These are phyloP conservation scores for Rhamnusium bicolor DNA, from an alignment of 2,888 invertebrate genomes.

Conservation along the genomic window DNA sequence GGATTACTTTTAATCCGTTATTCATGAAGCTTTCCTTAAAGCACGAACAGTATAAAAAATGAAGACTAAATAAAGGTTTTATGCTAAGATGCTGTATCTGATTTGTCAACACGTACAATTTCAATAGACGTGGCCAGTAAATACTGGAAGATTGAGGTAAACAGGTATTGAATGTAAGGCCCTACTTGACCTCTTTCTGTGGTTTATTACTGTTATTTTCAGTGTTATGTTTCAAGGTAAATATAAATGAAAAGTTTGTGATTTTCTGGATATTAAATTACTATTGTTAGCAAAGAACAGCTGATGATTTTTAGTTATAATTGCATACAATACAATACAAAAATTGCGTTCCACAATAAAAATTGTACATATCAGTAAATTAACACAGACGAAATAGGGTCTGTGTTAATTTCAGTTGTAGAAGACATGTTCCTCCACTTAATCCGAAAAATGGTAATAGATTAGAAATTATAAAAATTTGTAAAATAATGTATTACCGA, in stretches of 20 bases:
- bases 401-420: no score
- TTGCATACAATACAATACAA: no score
- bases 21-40: slow-evolving; percentile 35
- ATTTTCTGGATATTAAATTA: not conserved
- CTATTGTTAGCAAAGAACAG: no score
- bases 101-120: slow-evolving; percentile 43
- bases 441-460: no score
- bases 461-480: no score
- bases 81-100: slow-evolving; percentile 40
- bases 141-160: slow-evolving; percentile 3
- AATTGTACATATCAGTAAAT: no score
- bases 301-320: no score
- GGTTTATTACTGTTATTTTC: not conserved
- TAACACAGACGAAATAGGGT: no score
- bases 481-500: no score
- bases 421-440: no score
- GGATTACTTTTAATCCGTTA: slow-evolving; percentile 42
- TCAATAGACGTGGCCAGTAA: slow-evolving; percentile 1
- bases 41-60: slow-evolving; percentile 36
- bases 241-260: no score
- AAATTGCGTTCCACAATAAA: no score
- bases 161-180: not conserved
- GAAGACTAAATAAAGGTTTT: slow-evolving; percentile 37
- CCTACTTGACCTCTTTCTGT: not conserved
- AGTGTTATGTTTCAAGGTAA: not conserved